Evolutionary conservation across 2,888 invertebrate genomes (phyloP), one percentile per base, ranked within the genome.

Genomic region (Neoaliturus tenellus): DNA sequence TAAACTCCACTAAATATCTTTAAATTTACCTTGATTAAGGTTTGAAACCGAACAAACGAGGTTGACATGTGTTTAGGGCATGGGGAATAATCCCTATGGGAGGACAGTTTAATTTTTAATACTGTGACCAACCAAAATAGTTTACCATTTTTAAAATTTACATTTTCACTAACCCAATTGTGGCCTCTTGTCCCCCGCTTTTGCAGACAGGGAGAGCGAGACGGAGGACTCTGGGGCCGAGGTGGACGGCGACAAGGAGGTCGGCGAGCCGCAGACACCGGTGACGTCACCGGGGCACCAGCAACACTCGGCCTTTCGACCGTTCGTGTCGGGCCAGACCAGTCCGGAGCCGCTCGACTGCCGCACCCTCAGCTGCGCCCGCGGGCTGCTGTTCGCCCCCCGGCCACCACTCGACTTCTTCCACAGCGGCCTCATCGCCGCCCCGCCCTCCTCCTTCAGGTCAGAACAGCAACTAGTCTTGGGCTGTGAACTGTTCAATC

Each of bases 271-370:
- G n/a, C 3, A 23, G 23, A 2, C 23, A 28, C 10, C 4, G 51
- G 51, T 4, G n/a, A n/a, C 48, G 48, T 25, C 55, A 78, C 23
- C 62, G 17, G 28, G 28, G 31, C 23, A 0, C 20, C 67, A 25
- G n/a, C n/a, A n/a, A n/a, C 67, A 81, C 51, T 86, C 86, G 0
- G 86, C 86, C n/a, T 86, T 86, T 33, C 83, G 81, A 35, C 86
- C 86, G 10, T 85, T 86, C 28, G 82, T 84, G 33, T 10, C 55
- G 14, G 41, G 44, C 17, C 25, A 3, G 8, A 6, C 6, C 41
- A 35, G 71, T 23, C 67, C 67, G 4, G 75, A 75, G 48, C 75
- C 75, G 28, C 78, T 71, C 17, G 80, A 78, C 33, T 73, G 81
- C n/a, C 80, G 58, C 23, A 58, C 67, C 20, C 69, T 83, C 20